Evolutionary conservation across 2,797 vertebrate species (phyloP).

Genomic region (Enteromius unitaeniatus): DNA sequence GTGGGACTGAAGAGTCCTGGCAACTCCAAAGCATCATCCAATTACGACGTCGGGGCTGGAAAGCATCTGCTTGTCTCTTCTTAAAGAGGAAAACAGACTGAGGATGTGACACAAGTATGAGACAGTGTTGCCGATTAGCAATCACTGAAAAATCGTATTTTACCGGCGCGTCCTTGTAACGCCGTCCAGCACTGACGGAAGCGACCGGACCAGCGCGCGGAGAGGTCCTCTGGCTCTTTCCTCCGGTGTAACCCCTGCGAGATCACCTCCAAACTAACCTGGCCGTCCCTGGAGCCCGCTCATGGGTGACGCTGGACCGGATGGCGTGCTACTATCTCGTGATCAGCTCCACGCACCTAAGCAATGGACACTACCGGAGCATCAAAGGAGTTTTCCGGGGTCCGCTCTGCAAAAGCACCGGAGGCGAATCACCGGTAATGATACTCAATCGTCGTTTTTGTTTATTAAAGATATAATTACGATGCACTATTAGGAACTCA

Average conservation of each 20-base stretch:
- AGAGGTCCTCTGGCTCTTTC: not conserved
- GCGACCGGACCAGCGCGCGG: not conserved
- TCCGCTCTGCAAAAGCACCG: constrained; percentile 86
- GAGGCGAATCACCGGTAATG: constrained; percentile 87
- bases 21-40: constrained; percentile 8
- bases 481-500: not conserved
- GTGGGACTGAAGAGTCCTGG: not conserved
- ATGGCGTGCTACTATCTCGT: constrained; percentile 99
- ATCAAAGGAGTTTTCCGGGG: constrained; percentile 98
- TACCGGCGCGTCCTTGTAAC: not conserved
- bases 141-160: not conserved
- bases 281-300: constrained; percentile 40
- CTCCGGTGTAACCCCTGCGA: not conserved
- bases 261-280: constrained; percentile 31
- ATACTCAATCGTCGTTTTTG: not conserved
- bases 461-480: not conserved
- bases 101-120: constrained; percentile 14
- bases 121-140: not conserved
- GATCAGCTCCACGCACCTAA: constrained; percentile 97
- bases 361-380: constrained; percentile 95
- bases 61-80: constrained; percentile 19
- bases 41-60: constrained; percentile 7
- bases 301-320: constrained; percentile 69
- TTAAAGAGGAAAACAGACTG: constrained; percentile 8
- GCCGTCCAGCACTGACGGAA: not conserved